Percentiles rank a stretch among this genome's conserved stretches.
Conservation (phyloP, 2,888 invertebrate genomes). For the Lacanobia oleracea region DNA sequence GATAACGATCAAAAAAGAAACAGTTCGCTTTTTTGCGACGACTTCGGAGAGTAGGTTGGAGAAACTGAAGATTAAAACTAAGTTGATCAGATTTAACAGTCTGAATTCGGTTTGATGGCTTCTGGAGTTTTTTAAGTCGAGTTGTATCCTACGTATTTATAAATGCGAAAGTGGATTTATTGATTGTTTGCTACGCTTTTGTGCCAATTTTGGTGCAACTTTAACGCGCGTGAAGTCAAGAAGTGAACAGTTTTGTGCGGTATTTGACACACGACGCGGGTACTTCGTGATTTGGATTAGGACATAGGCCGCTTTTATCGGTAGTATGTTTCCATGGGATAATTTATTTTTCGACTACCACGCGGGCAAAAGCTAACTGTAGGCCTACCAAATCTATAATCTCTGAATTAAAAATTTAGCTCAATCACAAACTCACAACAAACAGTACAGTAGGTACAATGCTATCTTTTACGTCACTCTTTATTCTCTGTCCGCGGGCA, state of each 20-base stretch:
- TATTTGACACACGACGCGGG: too few species aligned
- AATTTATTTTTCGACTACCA: background rate
- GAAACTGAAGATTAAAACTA: background rate
- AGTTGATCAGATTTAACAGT: conserved; percentile 3
- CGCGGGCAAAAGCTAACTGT: too few species aligned
- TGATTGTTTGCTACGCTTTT: too few species aligned
- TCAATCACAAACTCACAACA: background rate
- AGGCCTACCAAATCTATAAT: too few species aligned
- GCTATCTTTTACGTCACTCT: conserved; percentile 12
- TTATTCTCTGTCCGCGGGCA: conserved; percentile 1
- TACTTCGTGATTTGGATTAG: too few species aligned
- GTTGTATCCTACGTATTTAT: too few species aligned
- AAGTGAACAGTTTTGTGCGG: too few species aligned
- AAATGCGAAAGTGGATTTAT: too few species aligned
- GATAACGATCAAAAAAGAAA: background rate
- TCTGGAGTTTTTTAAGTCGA: too few species aligned
- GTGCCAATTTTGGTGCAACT: too few species aligned
- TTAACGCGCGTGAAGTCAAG: too few species aligned
- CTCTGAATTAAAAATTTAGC: too few species aligned
- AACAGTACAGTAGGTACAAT: background rate
- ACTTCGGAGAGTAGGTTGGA: background rate
- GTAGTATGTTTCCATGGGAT: background rate
- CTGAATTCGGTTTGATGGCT: conserved; percentile 1
- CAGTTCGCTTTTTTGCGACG: conserved; percentile 1
- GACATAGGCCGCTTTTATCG: background rate